Evolutionary conservation across 92 coral and sea anemone species (phyloP), one percentile per base, ranked within the genome.

Genomic region (Heliopora coerulea): DNA sequence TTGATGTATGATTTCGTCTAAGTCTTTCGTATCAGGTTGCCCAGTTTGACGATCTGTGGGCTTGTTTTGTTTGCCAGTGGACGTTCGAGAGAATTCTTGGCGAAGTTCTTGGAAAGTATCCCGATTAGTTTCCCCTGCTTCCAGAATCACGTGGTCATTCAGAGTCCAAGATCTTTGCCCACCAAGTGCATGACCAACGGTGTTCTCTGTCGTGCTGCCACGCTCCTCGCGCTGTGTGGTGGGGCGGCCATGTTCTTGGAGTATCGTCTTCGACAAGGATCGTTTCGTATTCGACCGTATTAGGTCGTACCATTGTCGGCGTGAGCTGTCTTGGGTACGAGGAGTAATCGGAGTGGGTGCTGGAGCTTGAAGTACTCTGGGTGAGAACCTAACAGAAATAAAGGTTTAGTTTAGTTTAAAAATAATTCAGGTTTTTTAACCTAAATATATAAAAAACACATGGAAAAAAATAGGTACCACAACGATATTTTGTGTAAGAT

Each of bases 321-420:
- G 80, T 35, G 29, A 79, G 67, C 54, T 73, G 54, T 84, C 84
- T 54, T 84, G 87, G 14, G 87, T 85, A 26, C 88, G 88, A 1
- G 95, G 99, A 49, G 91, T 90, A 32, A 81, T 91, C 19, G 99
- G 99, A 0, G 99, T 95, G 2, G 99, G 96, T 7, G 99, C 99
- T 12, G 99, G 99, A 2, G 96, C 93, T 14, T 73, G 73, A 9
- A 95, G 84, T 5, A 89, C 87, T 10, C 79, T 49, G 8, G 97
- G 97, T 21, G 97, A 89, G 39, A 83, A 80, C 78, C 97, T 91
- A 24, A 33, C 66, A 29, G 3, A 20, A 72, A 48, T 68, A 20
- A 15, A 42, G 10, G n/a, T 15, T 2, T 46, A 46, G 17, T n/a
- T n/a, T n/a, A n/a, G n/a, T n/a, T n/a, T n/a, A n/a, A n/a, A n/a